These are phyloP conservation scores for Drosophila repleta DNA, from an alignment of 1,140 invertebrate genomes.

Conservation along the genomic window DNA sequence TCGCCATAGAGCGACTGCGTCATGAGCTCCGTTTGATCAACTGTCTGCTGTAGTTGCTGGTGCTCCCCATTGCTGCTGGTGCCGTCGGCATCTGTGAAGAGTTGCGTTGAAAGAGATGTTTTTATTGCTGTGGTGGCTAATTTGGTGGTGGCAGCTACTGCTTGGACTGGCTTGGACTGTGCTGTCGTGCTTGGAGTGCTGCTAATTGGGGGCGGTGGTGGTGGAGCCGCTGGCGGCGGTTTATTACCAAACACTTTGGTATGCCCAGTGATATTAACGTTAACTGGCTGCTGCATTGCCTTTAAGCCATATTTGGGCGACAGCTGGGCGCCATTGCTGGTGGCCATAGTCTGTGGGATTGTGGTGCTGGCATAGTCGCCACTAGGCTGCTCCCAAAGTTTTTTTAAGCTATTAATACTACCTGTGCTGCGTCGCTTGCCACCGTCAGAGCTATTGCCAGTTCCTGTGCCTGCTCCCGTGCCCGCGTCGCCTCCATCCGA, in stretches of 20 bases:
- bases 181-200: slow-evolving; percentile 36
- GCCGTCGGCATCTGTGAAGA: slow-evolving; percentile 76
- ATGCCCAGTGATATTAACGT: slow-evolving; percentile 1
- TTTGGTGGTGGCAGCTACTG: slow-evolving; percentile 8
- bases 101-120: slow-evolving; percentile 82
- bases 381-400: slow-evolving; percentile 92
- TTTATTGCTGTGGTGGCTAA: slow-evolving; percentile 59
- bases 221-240: slow-evolving; percentile 77
- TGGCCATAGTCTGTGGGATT: slow-evolving; percentile 60
- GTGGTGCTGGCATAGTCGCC: slow-evolving; percentile 81
- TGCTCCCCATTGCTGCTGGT: slow-evolving; percentile 27
- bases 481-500: slow-evolving; percentile 23
- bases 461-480: slow-evolving; percentile 1
- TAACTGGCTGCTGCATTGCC: slow-evolving; percentile 5
- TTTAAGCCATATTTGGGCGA: slow-evolving; percentile 78
- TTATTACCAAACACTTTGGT: slow-evolving; percentile 60
- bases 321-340: slow-evolving; percentile 50
- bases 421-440: slow-evolving; percentile 96
- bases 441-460: slow-evolving; percentile 74
- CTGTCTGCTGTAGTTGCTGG: slow-evolving; percentile 27
- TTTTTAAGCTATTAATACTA: slow-evolving; percentile 96
- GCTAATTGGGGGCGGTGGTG: slow-evolving; percentile 75
- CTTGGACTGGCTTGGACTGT: slow-evolving; percentile 32
- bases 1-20: slow-evolving; percentile 70
- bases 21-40: slow-evolving; percentile 55